Percentiles rank a stretch among this genome's conserved stretches.
Evolutionary conservation across 1,140 invertebrate genomes (phyloP).

Genomic region (Asbolus verrucosus): DNA sequence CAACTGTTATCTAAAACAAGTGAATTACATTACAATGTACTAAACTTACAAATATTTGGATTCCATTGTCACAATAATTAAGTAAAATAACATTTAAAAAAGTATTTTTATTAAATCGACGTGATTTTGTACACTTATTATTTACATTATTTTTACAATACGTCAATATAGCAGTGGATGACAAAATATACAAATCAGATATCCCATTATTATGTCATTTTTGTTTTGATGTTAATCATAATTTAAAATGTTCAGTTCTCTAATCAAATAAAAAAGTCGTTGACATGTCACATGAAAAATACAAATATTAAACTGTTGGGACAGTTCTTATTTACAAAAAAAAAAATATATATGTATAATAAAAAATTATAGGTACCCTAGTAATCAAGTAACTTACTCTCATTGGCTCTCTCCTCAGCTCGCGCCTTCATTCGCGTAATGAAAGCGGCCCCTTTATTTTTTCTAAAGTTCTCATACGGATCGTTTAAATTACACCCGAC

Average conservation of each 20-base stretch:
- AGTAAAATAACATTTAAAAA: conserved; percentile 24
- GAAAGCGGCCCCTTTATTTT: conserved; percentile 96
- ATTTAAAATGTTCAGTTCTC: background rate
- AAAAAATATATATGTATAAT: conserved; percentile 8
- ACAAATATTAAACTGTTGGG: background rate
- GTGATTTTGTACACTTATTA: conserved; percentile 24
- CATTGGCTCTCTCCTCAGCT: conserved; percentile 82
- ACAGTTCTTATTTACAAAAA: background rate
- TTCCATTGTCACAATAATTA: conserved; percentile 3
- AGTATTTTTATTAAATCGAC: conserved; percentile 16
- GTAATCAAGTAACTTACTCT: conserved; percentile 61
- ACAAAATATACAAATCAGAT: conserved; percentile 9
- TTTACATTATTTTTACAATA: conserved; percentile 28
- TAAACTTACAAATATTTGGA: conserved; percentile 15
- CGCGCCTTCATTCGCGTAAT: conserved; percentile 95
- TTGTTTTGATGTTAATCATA: background rate
- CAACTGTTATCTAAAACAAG: too few relatives aligned
- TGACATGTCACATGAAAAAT: conserved; percentile 18
- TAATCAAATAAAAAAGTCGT: background rate
- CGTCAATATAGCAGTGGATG: background rate
- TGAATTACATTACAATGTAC: conserved; percentile 2
- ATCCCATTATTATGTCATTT: background rate
- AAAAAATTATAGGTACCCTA: conserved; percentile 21
- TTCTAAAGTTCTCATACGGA: conserved; percentile 97
- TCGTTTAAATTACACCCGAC: conserved; percentile 91